These are phyloP conservation scores for Zhengitettix transpicula DNA, from an alignment of 2,888 invertebrate genomes.

Conservation along the genomic window DNA sequence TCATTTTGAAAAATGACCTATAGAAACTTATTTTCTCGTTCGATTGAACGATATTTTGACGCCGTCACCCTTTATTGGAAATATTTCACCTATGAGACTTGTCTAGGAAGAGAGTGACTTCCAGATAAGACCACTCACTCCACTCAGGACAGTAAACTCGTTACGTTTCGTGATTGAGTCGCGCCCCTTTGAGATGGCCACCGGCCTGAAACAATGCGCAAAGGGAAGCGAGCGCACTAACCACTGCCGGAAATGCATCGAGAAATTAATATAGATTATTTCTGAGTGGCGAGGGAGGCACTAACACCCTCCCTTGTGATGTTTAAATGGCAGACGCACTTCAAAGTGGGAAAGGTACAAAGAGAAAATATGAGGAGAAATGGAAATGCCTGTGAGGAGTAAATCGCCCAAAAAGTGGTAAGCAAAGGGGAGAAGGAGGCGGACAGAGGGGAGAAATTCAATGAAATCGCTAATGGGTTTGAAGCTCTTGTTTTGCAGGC, in stretches of 20 bases:
- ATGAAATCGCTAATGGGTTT: not conserved
- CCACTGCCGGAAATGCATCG: constrained; percentile 9
- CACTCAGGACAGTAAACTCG: too few relatives aligned
- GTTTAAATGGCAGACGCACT: not conserved
- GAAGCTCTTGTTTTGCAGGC: not conserved
- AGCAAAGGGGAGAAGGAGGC: not conserved
- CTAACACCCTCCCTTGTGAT: not conserved
- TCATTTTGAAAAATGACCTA: too few relatives aligned
- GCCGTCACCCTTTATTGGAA: too few relatives aligned
- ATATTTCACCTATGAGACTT: too few relatives aligned
- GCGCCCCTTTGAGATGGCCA: not conserved
- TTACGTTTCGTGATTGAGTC: too few relatives aligned
- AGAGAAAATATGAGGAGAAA: not conserved
- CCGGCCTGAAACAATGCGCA: not conserved
- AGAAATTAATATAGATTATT: constrained; percentile 13
- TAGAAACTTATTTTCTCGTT: too few relatives aligned
- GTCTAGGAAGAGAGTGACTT: too few relatives aligned
- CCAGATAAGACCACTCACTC: too few relatives aligned
- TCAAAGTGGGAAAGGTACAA: not conserved
- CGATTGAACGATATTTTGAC: too few relatives aligned
- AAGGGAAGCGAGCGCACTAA: not conserved
- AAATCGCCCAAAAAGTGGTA: not conserved
- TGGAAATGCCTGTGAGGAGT: not conserved
- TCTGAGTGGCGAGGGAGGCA: constrained; percentile 6
- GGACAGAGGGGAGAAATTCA: not conserved